Evolutionary conservation across 2,797 vertebrate species (phyloP).

Genomic region (Streptopelia turtur): DNA sequence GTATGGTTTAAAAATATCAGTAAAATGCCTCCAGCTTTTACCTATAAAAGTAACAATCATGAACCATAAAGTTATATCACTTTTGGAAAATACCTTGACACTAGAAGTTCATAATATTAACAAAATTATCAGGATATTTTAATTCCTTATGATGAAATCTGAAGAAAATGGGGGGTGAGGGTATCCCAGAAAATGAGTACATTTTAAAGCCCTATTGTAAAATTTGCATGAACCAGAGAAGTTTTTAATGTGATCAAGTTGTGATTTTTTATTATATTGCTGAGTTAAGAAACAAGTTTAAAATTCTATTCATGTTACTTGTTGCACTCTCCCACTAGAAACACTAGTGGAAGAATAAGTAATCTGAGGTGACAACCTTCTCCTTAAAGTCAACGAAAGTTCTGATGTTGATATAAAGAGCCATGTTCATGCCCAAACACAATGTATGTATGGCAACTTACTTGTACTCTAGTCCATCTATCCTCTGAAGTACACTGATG

Average conservation of each 20-base stretch:
- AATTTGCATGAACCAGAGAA: background rate
- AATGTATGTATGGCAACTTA: background rate
- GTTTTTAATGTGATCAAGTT: background rate
- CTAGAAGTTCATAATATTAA: background rate
- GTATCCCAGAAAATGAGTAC: rapidly evolving
- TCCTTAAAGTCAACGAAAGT: background rate
- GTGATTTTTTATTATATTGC: background rate
- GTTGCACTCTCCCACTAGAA: background rate
- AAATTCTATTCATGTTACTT: background rate
- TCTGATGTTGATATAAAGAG: background rate
- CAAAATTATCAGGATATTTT: background rate
- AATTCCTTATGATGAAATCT: background rate
- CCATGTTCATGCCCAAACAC: background rate
- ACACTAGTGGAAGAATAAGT: background rate
- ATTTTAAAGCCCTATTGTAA: background rate
- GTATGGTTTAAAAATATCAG: background rate
- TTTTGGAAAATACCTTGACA: background rate
- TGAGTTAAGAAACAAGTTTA: background rate
- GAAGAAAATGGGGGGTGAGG: background rate
- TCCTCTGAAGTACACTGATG: background rate
- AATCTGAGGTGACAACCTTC: background rate
- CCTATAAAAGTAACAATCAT: background rate
- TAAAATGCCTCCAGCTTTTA: background rate
- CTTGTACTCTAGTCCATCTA: background rate
- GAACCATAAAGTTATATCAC: background rate